Conservation (phyloP, 2,797 vertebrate genomes). For the Mormyrus hasselquistii region DNA sequence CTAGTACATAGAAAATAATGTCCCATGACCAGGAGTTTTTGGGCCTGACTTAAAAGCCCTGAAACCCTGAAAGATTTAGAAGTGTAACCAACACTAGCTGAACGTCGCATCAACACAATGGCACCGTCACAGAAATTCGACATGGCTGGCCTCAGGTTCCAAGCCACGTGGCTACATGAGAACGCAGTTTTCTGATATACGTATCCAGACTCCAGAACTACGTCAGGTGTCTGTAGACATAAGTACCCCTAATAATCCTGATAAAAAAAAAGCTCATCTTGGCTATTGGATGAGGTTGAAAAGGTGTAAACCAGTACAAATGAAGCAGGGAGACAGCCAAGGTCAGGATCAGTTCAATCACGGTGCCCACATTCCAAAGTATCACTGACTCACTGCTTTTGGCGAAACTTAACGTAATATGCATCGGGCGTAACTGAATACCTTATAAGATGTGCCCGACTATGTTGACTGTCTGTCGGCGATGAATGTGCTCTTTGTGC, state of each 20-base stretch:
- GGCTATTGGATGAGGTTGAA: not conserved
- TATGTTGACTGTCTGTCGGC: slow-evolving; percentile 25
- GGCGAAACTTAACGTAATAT: slow-evolving; percentile 16
- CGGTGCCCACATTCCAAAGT: slow-evolving; percentile 24
- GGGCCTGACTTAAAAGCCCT: not conserved
- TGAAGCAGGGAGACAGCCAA: not conserved
- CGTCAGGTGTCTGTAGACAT: not conserved
- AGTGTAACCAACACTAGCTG: not conserved
- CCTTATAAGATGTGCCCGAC: slow-evolving; percentile 22
- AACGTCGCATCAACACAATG: not conserved
- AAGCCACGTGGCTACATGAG: not conserved
- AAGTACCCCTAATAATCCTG: not conserved
- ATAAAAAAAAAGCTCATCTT: not conserved
- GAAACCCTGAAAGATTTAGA: not conserved
- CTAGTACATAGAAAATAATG: not conserved
- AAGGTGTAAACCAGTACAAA: not conserved
- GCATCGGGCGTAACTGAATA: slow-evolving; percentile 32
- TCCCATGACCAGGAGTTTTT: not conserved
- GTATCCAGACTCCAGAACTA: not conserved
- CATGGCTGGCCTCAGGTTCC: not conserved
- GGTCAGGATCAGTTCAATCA: slow-evolving; percentile 27
- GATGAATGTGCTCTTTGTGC: slow-evolving; percentile 39
- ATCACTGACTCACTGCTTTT: not conserved
- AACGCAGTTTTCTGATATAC: not conserved
- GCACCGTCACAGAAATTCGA: not conserved